Evolutionary conservation across 2,113 vertebrate genomes (phyloP).

Genomic region (Ammodramus savannarum): DNA sequence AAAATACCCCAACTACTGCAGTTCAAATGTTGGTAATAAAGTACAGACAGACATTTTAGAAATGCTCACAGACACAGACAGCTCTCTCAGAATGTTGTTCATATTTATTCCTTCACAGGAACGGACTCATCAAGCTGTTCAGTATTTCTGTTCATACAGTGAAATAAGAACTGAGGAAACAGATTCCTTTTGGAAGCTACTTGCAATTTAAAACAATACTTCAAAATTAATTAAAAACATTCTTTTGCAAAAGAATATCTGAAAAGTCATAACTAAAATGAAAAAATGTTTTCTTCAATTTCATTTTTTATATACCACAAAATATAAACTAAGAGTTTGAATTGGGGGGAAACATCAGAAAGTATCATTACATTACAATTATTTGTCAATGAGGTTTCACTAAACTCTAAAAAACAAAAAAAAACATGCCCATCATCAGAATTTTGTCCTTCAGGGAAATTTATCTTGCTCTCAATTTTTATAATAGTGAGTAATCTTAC

Average conservation of each 20-base stretch:
- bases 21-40: neutral
- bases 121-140: neutral
- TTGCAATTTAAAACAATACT: neutral
- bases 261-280: neutral
- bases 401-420: neutral
- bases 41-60: neutral
- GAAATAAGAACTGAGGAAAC: neutral
- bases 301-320: neutral
- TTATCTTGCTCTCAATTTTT: neutral
- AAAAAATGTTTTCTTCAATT: neutral
- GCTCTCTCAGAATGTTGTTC: neutral
- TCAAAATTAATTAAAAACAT: neutral
- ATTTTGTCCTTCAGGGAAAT: neutral
- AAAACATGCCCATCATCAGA: neutral
- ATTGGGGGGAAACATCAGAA: neutral
- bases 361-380: neutral
- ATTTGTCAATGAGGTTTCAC: neutral
- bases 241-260: neutral
- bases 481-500: neutral
- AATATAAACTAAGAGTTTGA: neutral
- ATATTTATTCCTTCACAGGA: neutral
- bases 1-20: neutral
- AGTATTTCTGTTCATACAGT: neutral
- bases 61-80: neutral
- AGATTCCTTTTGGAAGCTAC: neutral